Evolutionary conservation across 2,797 vertebrate species (phyloP).

Genomic region (Microcaecilia unicolor): DNA sequence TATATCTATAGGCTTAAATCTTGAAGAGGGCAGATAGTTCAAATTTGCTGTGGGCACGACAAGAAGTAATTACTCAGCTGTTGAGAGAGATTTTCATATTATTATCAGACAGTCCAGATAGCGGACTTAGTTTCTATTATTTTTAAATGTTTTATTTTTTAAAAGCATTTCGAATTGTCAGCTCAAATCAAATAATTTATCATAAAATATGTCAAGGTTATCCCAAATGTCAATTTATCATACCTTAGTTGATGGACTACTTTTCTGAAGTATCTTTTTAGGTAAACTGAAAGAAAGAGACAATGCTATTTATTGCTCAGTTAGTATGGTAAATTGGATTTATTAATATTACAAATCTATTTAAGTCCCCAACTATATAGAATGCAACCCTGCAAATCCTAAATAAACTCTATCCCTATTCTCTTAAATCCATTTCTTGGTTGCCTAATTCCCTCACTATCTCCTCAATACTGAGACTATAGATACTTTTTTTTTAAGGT

Average conservation of each 20-base stretch:
- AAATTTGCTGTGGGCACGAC: constrained; percentile 26
- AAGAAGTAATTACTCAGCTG: constrained; percentile 41
- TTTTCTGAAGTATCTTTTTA: constrained; percentile 44
- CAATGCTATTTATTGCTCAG: too few species aligned
- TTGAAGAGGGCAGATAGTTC: constrained; percentile 28
- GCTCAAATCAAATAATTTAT: constrained; percentile 45
- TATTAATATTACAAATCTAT: too few species aligned
- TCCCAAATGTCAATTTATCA: constrained; percentile 58
- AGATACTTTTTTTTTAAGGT: too few species aligned
- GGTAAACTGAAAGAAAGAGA: constrained; percentile 47
- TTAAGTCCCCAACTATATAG: too few species aligned
- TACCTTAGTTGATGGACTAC: constrained; percentile 46
- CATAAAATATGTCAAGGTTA: constrained; percentile 41
- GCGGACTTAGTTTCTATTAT: constrained; percentile 32
- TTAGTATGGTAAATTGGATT: too few species aligned
- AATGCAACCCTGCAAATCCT: too few species aligned
- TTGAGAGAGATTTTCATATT: constrained; percentile 36
- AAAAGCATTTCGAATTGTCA: constrained; percentile 30
- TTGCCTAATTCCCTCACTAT: too few species aligned
- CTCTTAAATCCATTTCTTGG: too few species aligned
- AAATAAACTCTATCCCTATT: too few species aligned
- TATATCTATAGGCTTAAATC: constrained; percentile 29
- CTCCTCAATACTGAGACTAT: too few species aligned
- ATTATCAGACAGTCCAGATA: constrained; percentile 31
- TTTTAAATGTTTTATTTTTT: constrained; percentile 44